Conservation (phyloP, 1,140 invertebrate genomes). For the Eriocheir sinensis region DNA sequence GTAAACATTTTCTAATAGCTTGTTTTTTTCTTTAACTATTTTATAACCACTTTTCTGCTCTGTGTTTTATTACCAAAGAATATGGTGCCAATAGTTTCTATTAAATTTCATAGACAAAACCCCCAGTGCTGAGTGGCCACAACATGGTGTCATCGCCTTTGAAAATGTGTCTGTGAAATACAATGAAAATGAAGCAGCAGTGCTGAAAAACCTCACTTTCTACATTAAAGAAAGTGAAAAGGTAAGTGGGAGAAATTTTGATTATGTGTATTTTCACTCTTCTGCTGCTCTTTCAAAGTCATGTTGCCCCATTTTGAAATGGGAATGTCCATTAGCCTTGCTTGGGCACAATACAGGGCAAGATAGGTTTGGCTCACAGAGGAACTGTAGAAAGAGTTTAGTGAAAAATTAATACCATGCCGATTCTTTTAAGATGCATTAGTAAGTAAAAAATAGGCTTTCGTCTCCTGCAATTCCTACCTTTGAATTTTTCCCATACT, state of each 20-base stretch:
- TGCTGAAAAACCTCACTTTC: constrained; percentile 83
- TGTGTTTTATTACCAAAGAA: too few relatives aligned
- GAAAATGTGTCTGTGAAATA: constrained; percentile 83
- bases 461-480: too few relatives aligned
- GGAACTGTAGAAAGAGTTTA: too few relatives aligned
- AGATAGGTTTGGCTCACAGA: too few relatives aligned
- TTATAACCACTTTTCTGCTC: too few relatives aligned
- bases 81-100: neutral
- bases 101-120: constrained; percentile 53
- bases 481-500: neutral
- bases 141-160: constrained; percentile 82
- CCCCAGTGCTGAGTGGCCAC: constrained; percentile 52
- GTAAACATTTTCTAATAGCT: too few relatives aligned
- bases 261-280: neutral
- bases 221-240: constrained; percentile 86
- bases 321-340: neutral
- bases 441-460: too few relatives aligned
- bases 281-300: neutral
- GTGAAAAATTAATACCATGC: too few relatives aligned
- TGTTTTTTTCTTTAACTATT: too few relatives aligned
- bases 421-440: too few relatives aligned
- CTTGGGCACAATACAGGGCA: too few relatives aligned
- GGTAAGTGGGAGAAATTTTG: constrained; percentile 81
- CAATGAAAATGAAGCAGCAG: constrained; percentile 81
- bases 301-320: neutral